Evolutionary conservation across 2,888 invertebrate genomes (phyloP), one percentile per base, ranked within the genome.

Genomic region (Polyploca ridens): DNA sequence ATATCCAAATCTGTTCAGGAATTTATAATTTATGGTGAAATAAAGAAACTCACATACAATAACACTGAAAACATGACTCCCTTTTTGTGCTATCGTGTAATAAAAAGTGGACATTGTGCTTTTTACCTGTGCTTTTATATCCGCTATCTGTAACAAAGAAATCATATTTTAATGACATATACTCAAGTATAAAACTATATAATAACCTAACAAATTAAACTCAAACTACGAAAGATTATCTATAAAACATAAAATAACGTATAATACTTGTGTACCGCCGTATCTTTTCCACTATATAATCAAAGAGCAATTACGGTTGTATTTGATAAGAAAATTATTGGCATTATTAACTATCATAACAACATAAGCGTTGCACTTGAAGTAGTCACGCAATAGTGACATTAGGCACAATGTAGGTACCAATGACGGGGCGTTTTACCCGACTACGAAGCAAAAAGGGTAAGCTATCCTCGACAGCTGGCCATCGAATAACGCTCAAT

Each of bases 401-500:
- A 63, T 63, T 63, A 62, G 19, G 14, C 19, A n/a, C 49, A 19
- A 19, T 27, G 27, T 54, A 54, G 3, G 2, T 19, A 54, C 54
- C 54, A 54, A 19, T 54, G 54, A 54, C 54, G n/a, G 7, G 10
- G 54, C 54, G 6, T 46, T 46, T 10, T 54, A 54, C 54, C 54
- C 54, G 54, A 54, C 19, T 19, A 19, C 54, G 54, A 6, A 54
- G 54, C 54, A 3, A 19, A 10, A 19, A 10, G 54, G 54, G 54
- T 54, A 5, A 10, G 35, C 35, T 62, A 62, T 59, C 44, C 57
- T 66, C 70, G 62, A 64, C 62, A 63, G 57, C 67, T 70, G 69
- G 33, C 68, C 69, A 75, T 70, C 66, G 66, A 65, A 68, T 69
- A 69, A 59, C 64, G 65, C 62, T 73, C 64, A 57, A 63, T 62